Evolutionary conservation across 2,113 vertebrate genomes (phyloP).

Genomic region (Mormyrus lacerda): DNA sequence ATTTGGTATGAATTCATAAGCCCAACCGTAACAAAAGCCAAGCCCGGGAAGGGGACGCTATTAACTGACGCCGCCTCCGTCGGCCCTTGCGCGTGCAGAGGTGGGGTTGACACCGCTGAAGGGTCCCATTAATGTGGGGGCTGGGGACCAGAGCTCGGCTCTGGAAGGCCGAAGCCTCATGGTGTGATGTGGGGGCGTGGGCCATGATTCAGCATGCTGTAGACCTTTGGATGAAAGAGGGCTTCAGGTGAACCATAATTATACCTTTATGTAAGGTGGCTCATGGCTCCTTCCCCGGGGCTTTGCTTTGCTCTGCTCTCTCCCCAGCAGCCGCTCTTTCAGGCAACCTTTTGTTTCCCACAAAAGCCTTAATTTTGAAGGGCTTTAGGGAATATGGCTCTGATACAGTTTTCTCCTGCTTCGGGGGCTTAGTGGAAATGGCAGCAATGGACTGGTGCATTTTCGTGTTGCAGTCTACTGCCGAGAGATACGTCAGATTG

Average conservation of each 20-base stretch:
- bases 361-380: constrained; percentile 18
- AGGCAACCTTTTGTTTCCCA: neutral
- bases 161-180: constrained; percentile 31
- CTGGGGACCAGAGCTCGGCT: constrained; percentile 33
- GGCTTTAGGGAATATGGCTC: neutral
- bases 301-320: neutral
- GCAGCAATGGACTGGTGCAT: neutral
- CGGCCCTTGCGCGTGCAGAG: neutral
- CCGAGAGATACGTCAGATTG: neutral
- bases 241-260: constrained; percentile 38
- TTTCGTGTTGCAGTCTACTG: neutral
- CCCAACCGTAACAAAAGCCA: neutral
- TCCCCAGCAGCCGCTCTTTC: neutral
- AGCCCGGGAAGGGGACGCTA: neutral
- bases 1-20: neutral
- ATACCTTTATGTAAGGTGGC: constrained; percentile 30
- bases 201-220: constrained; percentile 32
- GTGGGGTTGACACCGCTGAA: neutral
- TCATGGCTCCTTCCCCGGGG: constrained; percentile 16
- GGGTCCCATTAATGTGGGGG: neutral
- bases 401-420: neutral
- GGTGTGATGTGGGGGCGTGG: constrained; percentile 38
- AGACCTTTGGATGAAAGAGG: constrained; percentile 48
- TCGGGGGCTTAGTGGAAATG: neutral
- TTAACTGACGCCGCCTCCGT: neutral